Evolutionary conservation across 2,113 vertebrate genomes (phyloP).

Genomic region (Riparia riparia): DNA sequence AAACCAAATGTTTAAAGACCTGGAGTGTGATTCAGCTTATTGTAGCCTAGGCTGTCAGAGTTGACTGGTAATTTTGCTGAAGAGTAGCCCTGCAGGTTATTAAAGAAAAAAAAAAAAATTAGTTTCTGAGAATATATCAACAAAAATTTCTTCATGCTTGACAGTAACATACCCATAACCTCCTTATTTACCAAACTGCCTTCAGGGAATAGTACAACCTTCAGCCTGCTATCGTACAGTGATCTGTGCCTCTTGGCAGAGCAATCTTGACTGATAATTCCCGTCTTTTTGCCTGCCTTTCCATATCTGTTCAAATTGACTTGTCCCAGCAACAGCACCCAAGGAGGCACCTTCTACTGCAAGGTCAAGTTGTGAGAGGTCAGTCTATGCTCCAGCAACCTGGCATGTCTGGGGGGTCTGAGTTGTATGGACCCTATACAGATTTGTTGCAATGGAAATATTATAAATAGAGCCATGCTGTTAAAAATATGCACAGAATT

Average conservation of each 20-base stretch:
- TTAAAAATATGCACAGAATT: background rate
- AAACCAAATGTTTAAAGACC: constrained; percentile 26
- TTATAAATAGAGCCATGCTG: background rate
- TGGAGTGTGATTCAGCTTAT: constrained; percentile 29
- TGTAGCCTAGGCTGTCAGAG: constrained; percentile 20
- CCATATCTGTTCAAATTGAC: constrained; percentile 7
- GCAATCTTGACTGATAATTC: constrained; percentile 46
- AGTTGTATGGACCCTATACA: background rate
- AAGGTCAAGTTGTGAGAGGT: background rate
- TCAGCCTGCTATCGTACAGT: background rate
- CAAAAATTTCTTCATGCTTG: constrained; percentile 62
- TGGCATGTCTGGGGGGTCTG: background rate
- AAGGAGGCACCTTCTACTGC: background rate
- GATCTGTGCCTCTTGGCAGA: constrained; percentile 21
- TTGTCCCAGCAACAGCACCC: background rate
- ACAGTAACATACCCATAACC: constrained; percentile 23
- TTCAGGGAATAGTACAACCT: constrained; percentile 40
- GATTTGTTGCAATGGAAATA: background rate
- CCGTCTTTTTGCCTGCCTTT: background rate
- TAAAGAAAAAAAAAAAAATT: constrained; percentile 30
- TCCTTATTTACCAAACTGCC: constrained; percentile 60
- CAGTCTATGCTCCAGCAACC: background rate
- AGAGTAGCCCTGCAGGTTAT: constrained; percentile 42
- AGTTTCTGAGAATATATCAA: constrained; percentile 62
- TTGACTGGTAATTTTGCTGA: constrained; percentile 7